Conservation (phyloP, 2,113 vertebrate genomes). For the Microcebus griseorufus region DNA sequence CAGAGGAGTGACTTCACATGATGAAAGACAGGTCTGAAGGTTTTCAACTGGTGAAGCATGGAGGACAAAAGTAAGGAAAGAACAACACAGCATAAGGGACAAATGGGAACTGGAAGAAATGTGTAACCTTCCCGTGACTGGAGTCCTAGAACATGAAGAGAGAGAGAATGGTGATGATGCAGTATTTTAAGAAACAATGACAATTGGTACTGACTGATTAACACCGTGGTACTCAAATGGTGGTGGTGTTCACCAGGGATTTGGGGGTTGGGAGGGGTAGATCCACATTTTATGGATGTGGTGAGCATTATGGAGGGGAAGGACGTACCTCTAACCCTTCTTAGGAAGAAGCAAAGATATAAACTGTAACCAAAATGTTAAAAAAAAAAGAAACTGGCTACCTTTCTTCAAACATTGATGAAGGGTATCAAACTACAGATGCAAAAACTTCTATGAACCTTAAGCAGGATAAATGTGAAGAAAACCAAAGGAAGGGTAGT, state of each 20-base stretch:
- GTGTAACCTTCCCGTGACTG: background rate
- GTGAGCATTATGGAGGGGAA: too few relatives aligned
- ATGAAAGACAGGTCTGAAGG: background rate
- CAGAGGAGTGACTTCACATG: background rate
- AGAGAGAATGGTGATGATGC: background rate
- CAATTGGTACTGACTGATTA: too few relatives aligned
- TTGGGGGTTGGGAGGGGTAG: too few relatives aligned
- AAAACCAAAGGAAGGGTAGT: background rate
- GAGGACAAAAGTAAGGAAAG: background rate
- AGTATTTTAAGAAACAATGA: background rate
- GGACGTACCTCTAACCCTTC: too few relatives aligned
- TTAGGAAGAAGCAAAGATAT: too few relatives aligned
- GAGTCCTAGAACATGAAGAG: background rate
- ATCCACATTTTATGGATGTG: too few relatives aligned
- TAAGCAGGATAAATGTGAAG: background rate
- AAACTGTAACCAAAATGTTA: too few relatives aligned
- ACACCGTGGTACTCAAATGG: too few relatives aligned
- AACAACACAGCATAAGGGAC: background rate
- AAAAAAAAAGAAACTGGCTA: background rate
- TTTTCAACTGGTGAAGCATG: background rate
- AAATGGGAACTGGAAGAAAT: background rate
- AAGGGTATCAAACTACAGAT: background rate
- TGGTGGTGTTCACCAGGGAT: too few relatives aligned
- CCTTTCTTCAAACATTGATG: background rate
- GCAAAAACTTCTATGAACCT: background rate